phyloP scores from a whole-genome alignment of 2,888 invertebrate species.

The Blastobasis adustella region DNA sequence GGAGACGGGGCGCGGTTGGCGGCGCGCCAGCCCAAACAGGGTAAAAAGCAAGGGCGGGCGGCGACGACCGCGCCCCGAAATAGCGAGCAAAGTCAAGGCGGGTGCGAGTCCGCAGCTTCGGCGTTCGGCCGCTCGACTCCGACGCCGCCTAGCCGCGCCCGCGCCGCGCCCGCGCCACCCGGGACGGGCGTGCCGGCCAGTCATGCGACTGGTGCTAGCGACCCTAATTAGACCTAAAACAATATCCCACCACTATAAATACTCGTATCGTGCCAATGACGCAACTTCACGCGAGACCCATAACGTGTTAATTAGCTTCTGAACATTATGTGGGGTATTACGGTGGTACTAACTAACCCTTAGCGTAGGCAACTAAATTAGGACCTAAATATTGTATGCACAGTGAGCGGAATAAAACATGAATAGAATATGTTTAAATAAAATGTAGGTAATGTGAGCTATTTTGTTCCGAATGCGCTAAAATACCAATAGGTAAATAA shows the following conservation, averaged over 20 bases:
- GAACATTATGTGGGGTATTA: too few relatives aligned
- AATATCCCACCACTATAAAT: slow-evolving; percentile 23
- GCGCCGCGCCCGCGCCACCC: not conserved
- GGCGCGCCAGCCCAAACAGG: slow-evolving; percentile 64
- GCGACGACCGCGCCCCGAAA: slow-evolving; percentile 64
- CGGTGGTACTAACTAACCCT: too few relatives aligned
- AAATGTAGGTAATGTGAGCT: too few relatives aligned
- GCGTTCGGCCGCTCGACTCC: too few relatives aligned
- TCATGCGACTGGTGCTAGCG: slow-evolving; percentile 18
- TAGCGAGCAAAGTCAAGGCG: slow-evolving; percentile 72
- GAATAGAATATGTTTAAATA: too few relatives aligned
- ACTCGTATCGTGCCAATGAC: slow-evolving; percentile 6
- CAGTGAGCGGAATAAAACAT: too few relatives aligned
- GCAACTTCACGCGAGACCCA: slow-evolving; percentile 19
- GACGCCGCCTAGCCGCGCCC: too few relatives aligned
- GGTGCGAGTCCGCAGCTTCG: slow-evolving; percentile 20
- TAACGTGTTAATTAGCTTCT: slow-evolving; percentile 4
- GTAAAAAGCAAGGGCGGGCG: slow-evolving; percentile 67
- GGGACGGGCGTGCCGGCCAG: slow-evolving; percentile 23
- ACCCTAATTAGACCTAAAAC: slow-evolving; percentile 30
- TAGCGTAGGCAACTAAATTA: too few relatives aligned
- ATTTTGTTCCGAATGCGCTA: too few relatives aligned
- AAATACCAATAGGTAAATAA: too few relatives aligned
- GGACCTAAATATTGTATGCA: too few relatives aligned
- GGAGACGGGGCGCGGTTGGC: slow-evolving; percentile 51